phyloP scores from a whole-genome alignment of 2,113 vertebrate genomes.

The Gopherus flavomarginatus region DNA sequence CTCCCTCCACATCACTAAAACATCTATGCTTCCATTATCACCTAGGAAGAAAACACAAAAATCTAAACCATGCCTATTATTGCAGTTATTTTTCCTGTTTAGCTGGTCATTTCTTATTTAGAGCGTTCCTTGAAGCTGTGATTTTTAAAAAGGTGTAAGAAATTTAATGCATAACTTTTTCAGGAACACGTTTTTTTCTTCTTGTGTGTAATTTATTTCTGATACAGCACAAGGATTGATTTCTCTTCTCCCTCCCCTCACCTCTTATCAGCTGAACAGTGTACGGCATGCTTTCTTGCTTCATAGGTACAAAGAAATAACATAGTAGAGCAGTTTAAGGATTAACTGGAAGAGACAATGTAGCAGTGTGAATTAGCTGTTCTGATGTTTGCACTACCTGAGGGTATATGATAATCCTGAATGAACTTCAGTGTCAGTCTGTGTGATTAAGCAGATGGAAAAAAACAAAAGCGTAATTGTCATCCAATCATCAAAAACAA shows the following conservation, averaged over 20 bases:
- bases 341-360: neutral
- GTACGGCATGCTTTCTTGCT: neutral
- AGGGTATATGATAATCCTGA: neutral
- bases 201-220: neutral
- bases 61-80: too few relatives aligned
- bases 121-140: neutral
- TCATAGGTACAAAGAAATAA: neutral
- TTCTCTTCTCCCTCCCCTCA: neutral
- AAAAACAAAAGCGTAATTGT: neutral
- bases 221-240: neutral
- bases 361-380: accelerated
- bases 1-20: too few relatives aligned
- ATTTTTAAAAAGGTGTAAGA: neutral
- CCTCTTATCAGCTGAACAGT: too few relatives aligned
- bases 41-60: too few relatives aligned
- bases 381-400: neutral
- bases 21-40: too few relatives aligned
- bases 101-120: too few relatives aligned
- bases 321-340: accelerated
- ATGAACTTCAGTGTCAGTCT: accelerated
- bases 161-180: neutral
- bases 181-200: neutral
- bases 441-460: neutral
- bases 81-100: too few relatives aligned
- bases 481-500: neutral